Conservation (phyloP, 2,888 invertebrate genomes). For the Lasioglossum calceatum region DNA sequence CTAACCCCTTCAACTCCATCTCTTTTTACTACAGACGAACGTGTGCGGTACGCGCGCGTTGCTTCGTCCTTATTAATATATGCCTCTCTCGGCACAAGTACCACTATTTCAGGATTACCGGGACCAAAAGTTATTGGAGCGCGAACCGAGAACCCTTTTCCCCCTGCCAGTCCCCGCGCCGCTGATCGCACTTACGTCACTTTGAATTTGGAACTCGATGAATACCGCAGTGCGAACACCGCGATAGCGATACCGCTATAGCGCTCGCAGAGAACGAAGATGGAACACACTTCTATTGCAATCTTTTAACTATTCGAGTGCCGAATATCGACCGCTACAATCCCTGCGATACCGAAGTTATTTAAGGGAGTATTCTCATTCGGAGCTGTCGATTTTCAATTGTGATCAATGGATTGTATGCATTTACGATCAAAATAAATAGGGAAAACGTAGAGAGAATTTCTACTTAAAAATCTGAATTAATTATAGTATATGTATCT, state of each 20-base stretch:
- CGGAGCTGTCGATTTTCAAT: not conserved
- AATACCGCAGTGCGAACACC: conserved; percentile 27
- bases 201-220: conserved; percentile 45
- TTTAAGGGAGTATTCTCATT: not conserved
- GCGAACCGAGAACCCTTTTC: conserved; percentile 54
- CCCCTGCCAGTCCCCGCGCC: conserved; percentile 16
- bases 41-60: conserved; percentile 19
- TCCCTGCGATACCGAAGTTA: not conserved
- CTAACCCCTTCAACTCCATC: conserved; percentile 48
- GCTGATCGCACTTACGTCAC: conserved; percentile 58
- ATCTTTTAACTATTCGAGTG: not conserved
- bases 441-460: too few species aligned
- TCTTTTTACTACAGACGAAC: conserved; percentile 36
- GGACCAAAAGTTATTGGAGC: conserved; percentile 71
- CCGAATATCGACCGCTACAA: not conserved
- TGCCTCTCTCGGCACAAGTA: conserved; percentile 69
- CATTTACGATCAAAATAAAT: too few species aligned
- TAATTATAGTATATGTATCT: too few species aligned
- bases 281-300: not conserved
- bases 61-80: conserved; percentile 77
- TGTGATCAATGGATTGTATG: not conserved
- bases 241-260: not conserved
- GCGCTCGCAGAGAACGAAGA: not conserved
- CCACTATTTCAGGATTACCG: conserved; percentile 75
- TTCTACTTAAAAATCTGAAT: too few species aligned